Evolutionary conservation across 2,888 invertebrate species (phyloP).

Genomic region (Entomobrya proxima): DNA sequence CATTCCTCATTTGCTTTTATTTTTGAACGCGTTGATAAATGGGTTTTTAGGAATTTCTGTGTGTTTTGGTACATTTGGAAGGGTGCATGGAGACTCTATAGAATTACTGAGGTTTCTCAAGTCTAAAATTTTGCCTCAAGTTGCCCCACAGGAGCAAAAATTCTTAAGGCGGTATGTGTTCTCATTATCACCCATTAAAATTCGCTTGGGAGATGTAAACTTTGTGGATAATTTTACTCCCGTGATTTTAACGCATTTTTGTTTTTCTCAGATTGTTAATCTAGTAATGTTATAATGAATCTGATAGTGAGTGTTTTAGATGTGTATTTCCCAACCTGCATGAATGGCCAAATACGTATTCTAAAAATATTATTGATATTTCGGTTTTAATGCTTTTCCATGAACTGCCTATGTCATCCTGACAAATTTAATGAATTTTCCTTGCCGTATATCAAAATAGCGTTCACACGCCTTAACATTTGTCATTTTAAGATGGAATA

Average conservation of each 20-base stretch:
- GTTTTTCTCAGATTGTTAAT: neutral
- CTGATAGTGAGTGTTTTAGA: too few relatives aligned
- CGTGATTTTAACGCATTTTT: neutral
- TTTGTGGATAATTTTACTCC: neutral
- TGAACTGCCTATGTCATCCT: too few relatives aligned
- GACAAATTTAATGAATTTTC: too few relatives aligned
- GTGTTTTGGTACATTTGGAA: neutral
- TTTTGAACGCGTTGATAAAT: neutral
- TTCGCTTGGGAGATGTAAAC: neutral
- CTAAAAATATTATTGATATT: too few relatives aligned
- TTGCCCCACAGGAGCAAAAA: neutral
- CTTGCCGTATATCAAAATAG: too few relatives aligned
- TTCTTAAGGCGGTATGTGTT: neutral
- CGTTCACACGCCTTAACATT: too few relatives aligned
- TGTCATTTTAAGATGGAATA: too few relatives aligned
- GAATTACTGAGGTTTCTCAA: neutral
- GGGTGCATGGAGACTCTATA: neutral
- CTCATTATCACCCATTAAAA: neutral
- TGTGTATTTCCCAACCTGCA: too few relatives aligned
- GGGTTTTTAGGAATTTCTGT: neutral
- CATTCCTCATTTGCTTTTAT: neutral
- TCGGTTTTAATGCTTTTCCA: too few relatives aligned
- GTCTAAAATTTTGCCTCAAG: neutral
- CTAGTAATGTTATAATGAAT: too few relatives aligned
- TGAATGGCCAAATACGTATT: too few relatives aligned